Evolutionary conservation across 2,113 vertebrate species (phyloP).

Genomic region (Eclectus roratus): DNA sequence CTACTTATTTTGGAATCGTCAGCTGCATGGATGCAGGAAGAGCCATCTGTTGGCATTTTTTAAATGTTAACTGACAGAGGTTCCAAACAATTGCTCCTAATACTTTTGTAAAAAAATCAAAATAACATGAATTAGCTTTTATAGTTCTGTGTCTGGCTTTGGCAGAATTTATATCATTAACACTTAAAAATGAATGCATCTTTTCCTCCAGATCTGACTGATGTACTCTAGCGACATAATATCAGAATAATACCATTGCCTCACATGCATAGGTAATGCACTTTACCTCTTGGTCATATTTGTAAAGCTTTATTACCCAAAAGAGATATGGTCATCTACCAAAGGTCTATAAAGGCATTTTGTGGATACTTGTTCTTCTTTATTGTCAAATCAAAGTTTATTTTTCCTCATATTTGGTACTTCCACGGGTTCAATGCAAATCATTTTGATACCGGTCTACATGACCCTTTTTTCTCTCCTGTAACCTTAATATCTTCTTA

Average conservation of each 20-base stretch:
- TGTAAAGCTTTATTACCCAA: background rate
- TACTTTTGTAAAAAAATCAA: background rate
- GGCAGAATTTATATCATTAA: background rate
- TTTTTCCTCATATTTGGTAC: background rate
- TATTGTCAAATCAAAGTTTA: background rate
- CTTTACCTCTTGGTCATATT: background rate
- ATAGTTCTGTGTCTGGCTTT: background rate
- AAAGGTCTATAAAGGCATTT: background rate
- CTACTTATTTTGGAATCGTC: constrained; percentile 71
- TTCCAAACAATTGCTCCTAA: constrained; percentile 50
- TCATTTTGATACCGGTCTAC: background rate
- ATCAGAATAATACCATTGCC: background rate
- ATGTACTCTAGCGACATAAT: background rate
- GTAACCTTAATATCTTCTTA: background rate
- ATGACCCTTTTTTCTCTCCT: background rate
- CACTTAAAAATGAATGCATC: background rate
- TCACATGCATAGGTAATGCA: background rate
- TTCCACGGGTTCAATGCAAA: background rate
- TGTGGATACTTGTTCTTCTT: background rate
- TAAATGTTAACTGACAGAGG: constrained; percentile 65
- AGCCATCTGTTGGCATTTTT: constrained; percentile 78
- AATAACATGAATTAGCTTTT: background rate
- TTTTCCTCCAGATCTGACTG: background rate
- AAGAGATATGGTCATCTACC: rapidly evolving
- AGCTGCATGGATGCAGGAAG: constrained; percentile 67